phyloP scores from a whole-genome alignment of 2,888 invertebrate species.

The Polydesmus complanatus region DNA sequence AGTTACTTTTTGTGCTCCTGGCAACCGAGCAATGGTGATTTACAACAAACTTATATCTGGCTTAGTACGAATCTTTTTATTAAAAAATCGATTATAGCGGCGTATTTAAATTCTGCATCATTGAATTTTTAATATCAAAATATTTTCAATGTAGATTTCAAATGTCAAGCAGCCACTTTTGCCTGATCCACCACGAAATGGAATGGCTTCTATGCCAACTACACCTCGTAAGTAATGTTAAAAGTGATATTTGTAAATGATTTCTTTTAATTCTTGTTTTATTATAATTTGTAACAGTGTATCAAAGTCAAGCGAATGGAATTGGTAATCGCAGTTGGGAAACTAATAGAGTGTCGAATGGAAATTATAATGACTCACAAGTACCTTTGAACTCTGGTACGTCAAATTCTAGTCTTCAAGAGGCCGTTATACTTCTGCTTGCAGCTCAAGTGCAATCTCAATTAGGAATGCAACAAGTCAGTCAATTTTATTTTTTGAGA shows the following conservation, averaged over 20 bases:
- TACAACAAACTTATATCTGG: constrained; percentile 33
- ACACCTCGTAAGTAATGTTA: neutral
- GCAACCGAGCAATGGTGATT: constrained; percentile 38
- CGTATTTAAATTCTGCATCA: neutral
- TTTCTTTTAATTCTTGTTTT: neutral
- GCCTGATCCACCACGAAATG: neutral
- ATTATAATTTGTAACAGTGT: neutral
- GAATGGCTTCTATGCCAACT: neutral
- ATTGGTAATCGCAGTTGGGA: neutral
- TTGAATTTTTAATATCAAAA: neutral
- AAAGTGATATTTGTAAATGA: neutral
- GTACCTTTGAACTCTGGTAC: constrained; percentile 4
- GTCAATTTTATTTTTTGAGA: too few relatives aligned
- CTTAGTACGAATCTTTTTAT: neutral
- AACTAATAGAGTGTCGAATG: neutral
- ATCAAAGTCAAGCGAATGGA: neutral
- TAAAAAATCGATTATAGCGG: too few relatives aligned
- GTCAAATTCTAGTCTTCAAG: constrained; percentile 27
- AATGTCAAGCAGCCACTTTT: neutral
- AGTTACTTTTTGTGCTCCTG: constrained; percentile 40
- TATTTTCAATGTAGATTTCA: neutral
- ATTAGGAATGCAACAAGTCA: constrained; percentile 11
- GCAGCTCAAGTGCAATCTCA: constrained; percentile 29
- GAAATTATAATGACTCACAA: neutral
- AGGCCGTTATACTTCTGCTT: constrained; percentile 28